Conservation (phyloP, 2,113 vertebrate genomes). For the Madoqua kirkii region DNA sequence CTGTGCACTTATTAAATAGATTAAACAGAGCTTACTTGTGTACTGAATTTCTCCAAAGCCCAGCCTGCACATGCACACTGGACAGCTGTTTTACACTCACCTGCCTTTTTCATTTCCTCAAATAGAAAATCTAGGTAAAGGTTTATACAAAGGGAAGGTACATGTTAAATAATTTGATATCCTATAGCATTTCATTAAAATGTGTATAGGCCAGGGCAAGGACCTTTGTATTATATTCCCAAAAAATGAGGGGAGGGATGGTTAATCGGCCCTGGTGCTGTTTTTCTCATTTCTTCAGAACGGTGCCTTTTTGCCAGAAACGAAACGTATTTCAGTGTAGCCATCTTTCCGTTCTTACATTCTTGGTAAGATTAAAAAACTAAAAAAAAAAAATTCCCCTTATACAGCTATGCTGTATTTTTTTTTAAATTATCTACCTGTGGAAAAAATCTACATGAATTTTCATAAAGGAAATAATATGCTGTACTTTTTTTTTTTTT, state of each 20-base stretch:
- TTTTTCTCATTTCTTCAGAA: not conserved
- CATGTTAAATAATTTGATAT: not conserved
- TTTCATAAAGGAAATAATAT: conserved; percentile 34
- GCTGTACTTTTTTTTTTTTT: not conserved
- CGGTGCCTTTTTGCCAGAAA: not conserved
- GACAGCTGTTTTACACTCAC: not conserved
- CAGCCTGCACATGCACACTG: not conserved
- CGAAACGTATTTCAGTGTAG: not conserved
- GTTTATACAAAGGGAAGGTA: not conserved
- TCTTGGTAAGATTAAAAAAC: conserved; percentile 31
- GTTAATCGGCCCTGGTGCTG: not conserved
- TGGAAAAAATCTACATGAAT: not conserved
- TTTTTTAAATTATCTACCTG: not conserved
- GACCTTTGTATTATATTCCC: not conserved
- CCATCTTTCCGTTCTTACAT: conserved; percentile 9
- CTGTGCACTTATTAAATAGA: not conserved
- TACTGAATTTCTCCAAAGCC: not conserved
- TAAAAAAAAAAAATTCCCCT: not conserved
- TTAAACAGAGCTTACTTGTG: conserved; percentile 17
- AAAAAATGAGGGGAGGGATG: not conserved
- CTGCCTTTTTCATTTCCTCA: not conserved
- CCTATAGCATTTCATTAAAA: not conserved
- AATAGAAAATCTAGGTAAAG: conserved; percentile 17
- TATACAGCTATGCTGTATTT: conserved; percentile 21
- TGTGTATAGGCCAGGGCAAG: not conserved